Percentiles rank a stretch among this genome's conserved stretches.
These are phyloP conservation scores for Chrysocyon brachyurus DNA, from an alignment of 2,797 vertebrate genomes.

Conservation along the genomic window DNA sequence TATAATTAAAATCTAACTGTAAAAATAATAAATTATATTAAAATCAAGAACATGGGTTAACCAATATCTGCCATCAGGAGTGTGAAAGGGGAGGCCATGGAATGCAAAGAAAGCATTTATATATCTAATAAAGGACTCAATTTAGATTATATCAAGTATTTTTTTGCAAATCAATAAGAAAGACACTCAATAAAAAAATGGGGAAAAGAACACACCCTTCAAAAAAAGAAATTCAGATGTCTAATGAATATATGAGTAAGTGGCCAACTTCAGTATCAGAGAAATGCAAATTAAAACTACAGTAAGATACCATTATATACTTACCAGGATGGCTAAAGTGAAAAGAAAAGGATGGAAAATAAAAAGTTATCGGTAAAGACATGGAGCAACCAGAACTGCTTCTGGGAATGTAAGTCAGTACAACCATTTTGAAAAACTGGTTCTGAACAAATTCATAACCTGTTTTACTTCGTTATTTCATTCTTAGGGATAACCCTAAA, in stretches of 20 bases:
- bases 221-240: neutral
- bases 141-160: neutral
- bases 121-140: neutral
- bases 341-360: neutral
- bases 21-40: constrained; percentile 29
- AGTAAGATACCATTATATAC: neutral
- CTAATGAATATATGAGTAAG: neutral
- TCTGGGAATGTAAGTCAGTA: neutral
- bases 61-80: neutral
- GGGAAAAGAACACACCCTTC: neutral
- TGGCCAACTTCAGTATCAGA: neutral
- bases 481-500: neutral
- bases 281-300: neutral
- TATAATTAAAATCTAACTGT: neutral
- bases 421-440: neutral
- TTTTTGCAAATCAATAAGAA: neutral
- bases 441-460: neutral
- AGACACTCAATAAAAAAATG: neutral
- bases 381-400: neutral
- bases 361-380: neutral
- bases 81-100: neutral
- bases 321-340: neutral
- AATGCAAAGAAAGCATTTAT: neutral
- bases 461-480: neutral
- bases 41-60: neutral